Percentiles rank a stretch among this genome's conserved stretches.
Conservation (phyloP, 1,140 invertebrate genomes). For the Drosophila ohnishii region DNA sequence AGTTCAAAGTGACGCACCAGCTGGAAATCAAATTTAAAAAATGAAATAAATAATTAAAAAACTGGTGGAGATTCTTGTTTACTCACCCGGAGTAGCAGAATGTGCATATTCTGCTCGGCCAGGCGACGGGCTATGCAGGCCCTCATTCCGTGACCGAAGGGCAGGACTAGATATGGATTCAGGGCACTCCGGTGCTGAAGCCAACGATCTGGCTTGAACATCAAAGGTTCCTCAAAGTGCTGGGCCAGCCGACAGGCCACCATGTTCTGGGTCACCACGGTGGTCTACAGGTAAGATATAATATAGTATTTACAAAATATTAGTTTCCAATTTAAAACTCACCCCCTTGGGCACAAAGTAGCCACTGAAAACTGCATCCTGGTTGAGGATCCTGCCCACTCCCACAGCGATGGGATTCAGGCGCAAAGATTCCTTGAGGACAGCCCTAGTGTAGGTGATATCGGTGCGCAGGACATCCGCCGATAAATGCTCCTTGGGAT, state of each 20-base stretch:
- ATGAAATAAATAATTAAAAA: conserved; percentile 14
- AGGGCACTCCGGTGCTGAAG: conserved; percentile 83
- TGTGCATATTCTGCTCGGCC: conserved; percentile 94
- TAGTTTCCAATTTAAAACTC: conserved; percentile 76
- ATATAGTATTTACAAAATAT: not conserved
- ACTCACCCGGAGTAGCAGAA: conserved; percentile 90
- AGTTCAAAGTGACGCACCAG: conserved; percentile 87
- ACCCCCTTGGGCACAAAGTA: conserved; percentile 94
- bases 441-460: conserved; percentile 90
- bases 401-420: conserved; percentile 93
- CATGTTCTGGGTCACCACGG: conserved; percentile 95
- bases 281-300: conserved; percentile 86
- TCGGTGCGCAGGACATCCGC: conserved; percentile 85
- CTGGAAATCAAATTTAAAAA: conserved; percentile 84
- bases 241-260: conserved; percentile 88
- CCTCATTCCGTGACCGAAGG: conserved; percentile 94
- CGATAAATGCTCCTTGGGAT: conserved; percentile 84
- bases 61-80: not conserved
- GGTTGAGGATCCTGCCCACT: conserved; percentile 89
- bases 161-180: conserved; percentile 91
- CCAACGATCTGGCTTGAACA: conserved; percentile 92
- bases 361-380: conserved; percentile 90
- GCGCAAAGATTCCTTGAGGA: conserved; percentile 92
- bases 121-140: conserved; percentile 94
- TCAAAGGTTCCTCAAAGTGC: conserved; percentile 88